Evolutionary conservation across 2,113 vertebrate genomes (phyloP).

Genomic region (Etia nguti): DNA sequence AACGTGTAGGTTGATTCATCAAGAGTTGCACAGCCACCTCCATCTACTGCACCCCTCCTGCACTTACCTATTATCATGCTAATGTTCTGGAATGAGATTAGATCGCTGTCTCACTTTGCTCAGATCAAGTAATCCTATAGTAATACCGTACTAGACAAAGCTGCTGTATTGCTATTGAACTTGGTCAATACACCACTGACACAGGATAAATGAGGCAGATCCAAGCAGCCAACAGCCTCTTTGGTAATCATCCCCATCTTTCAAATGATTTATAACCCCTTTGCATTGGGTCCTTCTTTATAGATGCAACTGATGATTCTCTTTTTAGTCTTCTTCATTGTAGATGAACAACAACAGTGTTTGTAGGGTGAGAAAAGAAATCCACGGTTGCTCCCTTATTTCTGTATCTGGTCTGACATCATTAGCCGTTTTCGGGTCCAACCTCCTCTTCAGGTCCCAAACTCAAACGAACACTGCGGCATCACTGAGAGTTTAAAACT

Average conservation of each 20-base stretch:
- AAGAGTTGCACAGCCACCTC: slow-evolving; percentile 19
- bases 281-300: background rate
- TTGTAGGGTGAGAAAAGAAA: background rate
- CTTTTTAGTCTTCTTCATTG: background rate
- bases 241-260: background rate
- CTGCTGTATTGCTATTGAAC: background rate
- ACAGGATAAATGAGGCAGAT: slow-evolving; percentile 26
- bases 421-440: background rate
- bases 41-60: background rate
- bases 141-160: background rate
- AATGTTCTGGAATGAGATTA: slow-evolving; percentile 21
- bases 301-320: background rate
- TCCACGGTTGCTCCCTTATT: background rate
- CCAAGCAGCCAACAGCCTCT: background rate
- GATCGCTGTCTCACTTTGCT: slow-evolving; percentile 23
- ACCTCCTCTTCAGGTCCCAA: background rate
- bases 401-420: background rate
- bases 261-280: background rate
- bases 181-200: background rate
- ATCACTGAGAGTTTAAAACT: background rate
- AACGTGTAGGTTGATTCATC: slow-evolving; percentile 44
- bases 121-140: background rate
- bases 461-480: background rate
- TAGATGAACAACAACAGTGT: background rate
- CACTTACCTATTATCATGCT: slow-evolving; percentile 37